Evolutionary conservation across 2,888 invertebrate species (phyloP), one percentile per base, ranked within the genome.

Genomic region (Mycalesis mineus): DNA sequence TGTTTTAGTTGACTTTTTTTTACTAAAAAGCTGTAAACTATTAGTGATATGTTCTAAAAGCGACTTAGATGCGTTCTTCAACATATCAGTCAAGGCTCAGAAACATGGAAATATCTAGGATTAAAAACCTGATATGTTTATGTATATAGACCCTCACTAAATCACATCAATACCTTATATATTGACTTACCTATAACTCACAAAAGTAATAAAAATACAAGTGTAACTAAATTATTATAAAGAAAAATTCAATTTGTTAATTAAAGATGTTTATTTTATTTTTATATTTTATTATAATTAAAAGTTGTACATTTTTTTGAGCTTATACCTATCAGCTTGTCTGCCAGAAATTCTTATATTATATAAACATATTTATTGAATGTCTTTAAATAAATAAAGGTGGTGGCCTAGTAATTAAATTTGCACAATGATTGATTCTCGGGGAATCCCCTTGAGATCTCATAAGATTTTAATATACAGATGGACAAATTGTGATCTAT

Each of bases 331-430:
- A 53, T 42, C 45, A 42, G 55, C 52, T 59, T 55, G 37, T 55
- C 55, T 52, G 60, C 54, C 45, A 41, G 56, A 57, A 17, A 45
- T 31, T 55, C 54, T 13, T 14, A 11, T 52, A 51, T 50, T 60
- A 60, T 29, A 52, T 57, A 39, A 58, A 52, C 36, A 51, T 59
- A 56, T 59, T 56, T 60, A 54, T 57, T 55, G 47, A 49, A 47
- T 44, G 40, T 58, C 55, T 55, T 53, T 31, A 33, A 42, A 52
- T 14, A 56, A 39, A 47, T 51, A 39, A 9, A 42, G 42, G 56
- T 81, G 80, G 74, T 72, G 82, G 83, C 76, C 75, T 81, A 83
- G 64, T 62, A 53, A 62, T 66, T 73, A 69, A 60, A 68, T 67
- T 71, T 78, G 82, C 80, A 82, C 82, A 80, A 80, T 73, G 61